Evolutionary conservation across 2,113 vertebrate genomes (phyloP).

Genomic region (Poeciliopsis occidentalis): DNA sequence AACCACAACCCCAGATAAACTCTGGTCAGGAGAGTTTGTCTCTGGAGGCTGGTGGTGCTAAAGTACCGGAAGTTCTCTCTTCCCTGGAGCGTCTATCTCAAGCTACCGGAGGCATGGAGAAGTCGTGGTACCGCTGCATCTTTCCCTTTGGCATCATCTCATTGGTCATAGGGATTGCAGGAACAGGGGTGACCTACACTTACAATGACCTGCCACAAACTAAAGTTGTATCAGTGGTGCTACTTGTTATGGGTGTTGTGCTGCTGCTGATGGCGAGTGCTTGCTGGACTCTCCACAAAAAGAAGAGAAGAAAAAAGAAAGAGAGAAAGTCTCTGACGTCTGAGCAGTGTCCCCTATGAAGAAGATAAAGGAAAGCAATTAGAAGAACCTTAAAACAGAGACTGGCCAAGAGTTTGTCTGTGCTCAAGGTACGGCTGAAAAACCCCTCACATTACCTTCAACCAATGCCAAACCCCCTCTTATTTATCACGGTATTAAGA

Average conservation of each 20-base stretch:
- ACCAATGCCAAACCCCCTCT: conserved; percentile 26
- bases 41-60: conserved; percentile 66
- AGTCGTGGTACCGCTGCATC: conserved; percentile 92
- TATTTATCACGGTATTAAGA: conserved; percentile 43
- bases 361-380: conserved; percentile 12
- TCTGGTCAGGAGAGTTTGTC: conserved; percentile 70
- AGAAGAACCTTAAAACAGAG: conserved; percentile 35
- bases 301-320: conserved; percentile 82
- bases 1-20: conserved; percentile 70
- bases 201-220: conserved; percentile 88
- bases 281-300: conserved; percentile 87
- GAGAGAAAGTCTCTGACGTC: conserved; percentile 78
- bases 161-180: conserved; percentile 86
- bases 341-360: conserved; percentile 87
- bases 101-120: conserved; percentile 89
- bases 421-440: conserved; percentile 23
- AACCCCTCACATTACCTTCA: conserved; percentile 25
- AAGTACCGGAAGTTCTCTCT: conserved; percentile 82
- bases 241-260: conserved; percentile 81
- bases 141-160: conserved; percentile 92
- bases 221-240: conserved; percentile 87
- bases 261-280: conserved; percentile 83
- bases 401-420: conserved; percentile 3
- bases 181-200: conserved; percentile 89
- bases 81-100: conserved; percentile 86